Base-by-base conservation (phyloP, 2,888 invertebrate genomes). In the Tipula unca region DNA sequence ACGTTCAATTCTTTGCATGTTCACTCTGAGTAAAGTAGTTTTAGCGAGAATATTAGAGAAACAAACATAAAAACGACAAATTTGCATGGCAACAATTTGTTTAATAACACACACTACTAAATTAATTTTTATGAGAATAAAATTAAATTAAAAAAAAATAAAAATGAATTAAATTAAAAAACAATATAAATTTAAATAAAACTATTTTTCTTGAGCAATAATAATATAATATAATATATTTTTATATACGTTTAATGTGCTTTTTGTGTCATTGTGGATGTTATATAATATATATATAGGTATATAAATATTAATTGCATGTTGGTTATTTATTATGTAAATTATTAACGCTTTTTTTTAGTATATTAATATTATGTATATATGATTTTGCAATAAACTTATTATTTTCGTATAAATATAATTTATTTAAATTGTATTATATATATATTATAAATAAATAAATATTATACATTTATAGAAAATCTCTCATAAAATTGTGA, bases 181-280 rank as follows among this genome's bases (percentile, higher is more conserved):
- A 48, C 0, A n/a, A 54, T 5, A 25, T 25, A 69, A 69, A 48
- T n/a, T 48, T 48, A 69, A 69, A 69, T 69, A 69, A 69, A 69
- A 69, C 69, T 69, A 69, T 69, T 69, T 69, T 69, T 25, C 69
- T 69, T 69, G 25, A 69, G 69, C 20, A 69, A 69, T 69, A 69
- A 69, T 69, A 69, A n/a, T n/a, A n/a, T n/a, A n/a, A n/a, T 69
- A 69, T 69, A 69, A 69, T 69, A 69, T 69, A 69, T 69, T 25
- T 69, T 69, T 69, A 69, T 69, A 69, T 13, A 69, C 69, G 25
- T 25, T 69, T 69, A 69, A 69, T 69, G 69, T 69, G 69, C 69
- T 69, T 69, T 25, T 25, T 69, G 69, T 69, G 69, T 69, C 2
- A 25, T 25, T 69, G 69, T 69, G 69, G 69, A 14, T 48, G n/a